Conservation (phyloP, 2,888 invertebrate genomes). For the Lissocephala sabroskyi region DNA sequence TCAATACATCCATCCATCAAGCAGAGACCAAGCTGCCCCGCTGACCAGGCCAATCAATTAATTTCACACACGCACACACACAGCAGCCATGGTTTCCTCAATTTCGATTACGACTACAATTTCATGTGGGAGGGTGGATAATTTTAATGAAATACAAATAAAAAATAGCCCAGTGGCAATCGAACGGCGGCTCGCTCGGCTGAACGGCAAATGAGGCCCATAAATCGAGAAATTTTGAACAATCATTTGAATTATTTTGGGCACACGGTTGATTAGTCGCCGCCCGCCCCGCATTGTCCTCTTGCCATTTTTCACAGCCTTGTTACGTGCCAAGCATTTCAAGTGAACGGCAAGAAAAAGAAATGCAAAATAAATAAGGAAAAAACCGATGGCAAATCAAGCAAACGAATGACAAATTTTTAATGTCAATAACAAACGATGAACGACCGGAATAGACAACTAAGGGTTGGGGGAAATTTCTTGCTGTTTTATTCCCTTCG, state of each 20-base stretch:
- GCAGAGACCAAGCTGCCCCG: conserved; percentile 28
- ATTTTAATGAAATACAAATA: conserved; percentile 63
- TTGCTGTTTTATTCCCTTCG: too few species aligned
- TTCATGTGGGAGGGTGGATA: too few species aligned
- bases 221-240: conserved; percentile 44
- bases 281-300: too few species aligned
- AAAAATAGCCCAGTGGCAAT: conserved; percentile 55
- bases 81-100: too few species aligned
- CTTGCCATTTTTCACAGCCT: too few species aligned
- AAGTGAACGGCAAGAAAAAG: conserved; percentile 17
- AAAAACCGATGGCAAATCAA: neutral
- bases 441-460: too few species aligned
- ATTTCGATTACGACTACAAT: too few species aligned
- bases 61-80: conserved; percentile 25
- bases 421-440: conserved; percentile 48
- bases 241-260: conserved; percentile 50
- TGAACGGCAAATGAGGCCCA: conserved; percentile 28
- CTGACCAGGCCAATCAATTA: conserved; percentile 61
- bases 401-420: conserved; percentile 56
- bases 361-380: conserved; percentile 21
- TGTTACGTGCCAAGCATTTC: too few species aligned
- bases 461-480: too few species aligned
- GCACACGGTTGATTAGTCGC: conserved; percentile 52
- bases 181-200: too few species aligned
- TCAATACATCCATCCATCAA: conserved; percentile 62